Conservation (phyloP, 2,113 vertebrate species). For the Zeus faber region DNA sequence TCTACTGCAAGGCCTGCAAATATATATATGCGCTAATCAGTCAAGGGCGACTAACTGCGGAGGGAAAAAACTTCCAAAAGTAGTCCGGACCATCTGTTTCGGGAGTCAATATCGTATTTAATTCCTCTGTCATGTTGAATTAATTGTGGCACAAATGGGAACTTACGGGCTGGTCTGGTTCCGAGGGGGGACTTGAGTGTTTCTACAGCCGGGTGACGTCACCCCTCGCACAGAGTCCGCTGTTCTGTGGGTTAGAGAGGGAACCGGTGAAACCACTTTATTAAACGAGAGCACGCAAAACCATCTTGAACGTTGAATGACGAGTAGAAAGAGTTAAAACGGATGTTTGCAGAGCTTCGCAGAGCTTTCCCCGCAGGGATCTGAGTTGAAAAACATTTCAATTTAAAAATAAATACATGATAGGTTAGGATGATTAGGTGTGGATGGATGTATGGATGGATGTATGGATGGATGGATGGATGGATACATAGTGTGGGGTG, state of each 20-base stretch:
- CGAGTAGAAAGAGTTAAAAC: no score
- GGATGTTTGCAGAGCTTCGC: no score
- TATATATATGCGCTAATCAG: slow-evolving; percentile 33
- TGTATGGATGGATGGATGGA: no score
- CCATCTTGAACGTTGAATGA: no score
- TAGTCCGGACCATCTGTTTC: slow-evolving; percentile 55
- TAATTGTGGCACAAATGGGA: slow-evolving; percentile 44
- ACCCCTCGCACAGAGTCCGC: slow-evolving; percentile 22
- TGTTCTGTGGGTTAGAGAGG: slow-evolving; percentile 6
- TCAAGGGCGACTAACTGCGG: slow-evolving; percentile 17
- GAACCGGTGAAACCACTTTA: background rate
- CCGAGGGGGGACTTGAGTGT: slow-evolving; percentile 33
- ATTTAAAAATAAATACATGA: background rate
- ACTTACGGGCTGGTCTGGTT: slow-evolving; percentile 27
- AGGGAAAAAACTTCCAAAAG: slow-evolving; percentile 19
- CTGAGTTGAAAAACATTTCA: background rate
- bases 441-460: no score
- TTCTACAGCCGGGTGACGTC: slow-evolving; percentile 45
- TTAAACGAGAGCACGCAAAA: no score
- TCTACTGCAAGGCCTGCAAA: slow-evolving; percentile 28
- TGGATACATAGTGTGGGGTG: no score
- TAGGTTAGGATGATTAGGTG: background rate
- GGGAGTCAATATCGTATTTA: slow-evolving; percentile 48
- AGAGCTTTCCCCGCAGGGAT: background rate
- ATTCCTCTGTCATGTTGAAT: slow-evolving; percentile 46